These are phyloP conservation scores for Sylvicola cinctus DNA, from an alignment of 2,888 invertebrate species.

Conservation along the genomic window DNA sequence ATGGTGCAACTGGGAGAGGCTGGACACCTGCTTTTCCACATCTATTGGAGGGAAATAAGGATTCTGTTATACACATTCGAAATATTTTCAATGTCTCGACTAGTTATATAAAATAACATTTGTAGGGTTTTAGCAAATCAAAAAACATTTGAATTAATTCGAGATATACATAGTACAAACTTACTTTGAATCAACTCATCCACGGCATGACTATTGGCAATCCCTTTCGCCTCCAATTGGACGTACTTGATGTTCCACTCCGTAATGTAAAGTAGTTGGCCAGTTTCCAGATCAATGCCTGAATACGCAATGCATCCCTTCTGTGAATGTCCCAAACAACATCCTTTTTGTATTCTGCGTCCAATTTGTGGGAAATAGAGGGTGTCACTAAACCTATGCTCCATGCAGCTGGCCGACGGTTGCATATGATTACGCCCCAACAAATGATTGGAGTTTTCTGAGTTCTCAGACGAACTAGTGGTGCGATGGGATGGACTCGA, in stretches of 20 bases:
- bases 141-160: no score
- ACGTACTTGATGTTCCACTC: slow-evolving; percentile 48
- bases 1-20: slow-evolving; percentile 47
- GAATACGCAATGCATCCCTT: slow-evolving; percentile 53
- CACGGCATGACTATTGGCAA: slow-evolving; percentile 20
- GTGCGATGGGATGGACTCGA: slow-evolving; percentile 23
- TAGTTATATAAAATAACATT: no score
- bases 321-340: slow-evolving; percentile 53
- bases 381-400: slow-evolving; percentile 32
- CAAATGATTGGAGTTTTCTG: slow-evolving; percentile 30
- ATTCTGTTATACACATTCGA: neutral
- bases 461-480: slow-evolving; percentile 28
- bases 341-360: slow-evolving; percentile 47
- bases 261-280: slow-evolving; percentile 47
- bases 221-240: slow-evolving; percentile 19
- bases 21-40: slow-evolving; percentile 60
- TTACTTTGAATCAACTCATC: slow-evolving; percentile 18
- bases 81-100: no score
- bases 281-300: slow-evolving; percentile 53
- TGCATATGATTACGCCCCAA: slow-evolving; percentile 18
- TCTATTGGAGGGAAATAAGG: slow-evolving; percentile 12
- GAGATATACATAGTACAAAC: no score
- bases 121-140: no score
- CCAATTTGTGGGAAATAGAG: slow-evolving; percentile 34
- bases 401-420: slow-evolving; percentile 20